Percentiles rank a stretch among this genome's conserved stretches.
These are phyloP conservation scores for Drosophila equinoxialis DNA, from an alignment of 1,140 invertebrate genomes.

Conservation along the genomic window DNA sequence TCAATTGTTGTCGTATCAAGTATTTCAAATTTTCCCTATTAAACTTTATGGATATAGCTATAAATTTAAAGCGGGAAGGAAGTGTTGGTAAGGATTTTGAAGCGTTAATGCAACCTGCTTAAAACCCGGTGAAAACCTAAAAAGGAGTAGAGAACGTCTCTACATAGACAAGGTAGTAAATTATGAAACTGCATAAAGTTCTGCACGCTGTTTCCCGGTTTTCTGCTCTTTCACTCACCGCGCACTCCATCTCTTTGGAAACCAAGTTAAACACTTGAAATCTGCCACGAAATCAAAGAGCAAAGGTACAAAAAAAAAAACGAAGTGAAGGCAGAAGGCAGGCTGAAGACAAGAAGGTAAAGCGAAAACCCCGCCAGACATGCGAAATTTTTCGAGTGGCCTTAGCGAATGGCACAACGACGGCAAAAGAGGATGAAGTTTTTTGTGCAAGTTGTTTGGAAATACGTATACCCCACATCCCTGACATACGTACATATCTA, in stretches of 20 bases:
- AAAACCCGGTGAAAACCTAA: slow-evolving; percentile 20
- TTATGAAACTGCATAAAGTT: slow-evolving; percentile 61
- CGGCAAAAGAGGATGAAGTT: slow-evolving; percentile 31
- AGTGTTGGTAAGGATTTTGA: background rate
- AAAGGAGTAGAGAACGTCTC: background rate
- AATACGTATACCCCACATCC: slow-evolving; percentile 32
- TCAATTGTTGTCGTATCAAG: slow-evolving; percentile 28
- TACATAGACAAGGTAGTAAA: slow-evolving; percentile 39
- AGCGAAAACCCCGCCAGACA: slow-evolving; percentile 27
- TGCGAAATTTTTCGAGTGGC: slow-evolving; percentile 36
- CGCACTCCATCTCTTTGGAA: slow-evolving; percentile 2
- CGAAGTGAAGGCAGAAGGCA: background rate
- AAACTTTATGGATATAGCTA: slow-evolving; percentile 26
- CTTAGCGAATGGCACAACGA: slow-evolving; percentile 15
- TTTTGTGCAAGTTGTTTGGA: slow-evolving; percentile 47
- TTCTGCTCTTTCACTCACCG: background rate
- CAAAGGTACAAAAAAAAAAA: slow-evolving; percentile 19
- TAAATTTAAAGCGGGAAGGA: slow-evolving; percentile 15
- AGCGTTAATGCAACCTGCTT: slow-evolving; percentile 45
- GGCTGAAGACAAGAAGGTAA: slow-evolving; percentile 13
- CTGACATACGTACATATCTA: background rate
- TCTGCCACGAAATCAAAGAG: slow-evolving; percentile 69
- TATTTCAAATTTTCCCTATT: slow-evolving; percentile 11
- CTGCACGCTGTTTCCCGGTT: background rate
- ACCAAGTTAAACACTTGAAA: slow-evolving; percentile 67